These are phyloP conservation scores for Mugil cephalus DNA, from an alignment of 2,113 vertebrate genomes.

Conservation along the genomic window DNA sequence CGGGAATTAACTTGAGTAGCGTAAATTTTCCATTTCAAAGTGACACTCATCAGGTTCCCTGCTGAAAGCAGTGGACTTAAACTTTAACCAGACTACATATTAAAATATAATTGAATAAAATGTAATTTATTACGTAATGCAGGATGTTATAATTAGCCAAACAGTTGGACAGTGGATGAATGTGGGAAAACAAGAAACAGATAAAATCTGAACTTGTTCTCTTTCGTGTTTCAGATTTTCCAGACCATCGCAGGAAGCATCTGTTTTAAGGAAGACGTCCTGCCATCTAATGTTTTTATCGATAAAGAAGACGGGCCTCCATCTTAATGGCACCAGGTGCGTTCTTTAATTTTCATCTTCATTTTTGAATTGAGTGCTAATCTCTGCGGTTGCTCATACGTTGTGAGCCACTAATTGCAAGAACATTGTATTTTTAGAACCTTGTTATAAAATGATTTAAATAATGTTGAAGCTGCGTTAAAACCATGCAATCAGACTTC, in stretches of 20 bases:
- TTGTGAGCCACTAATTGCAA: neutral
- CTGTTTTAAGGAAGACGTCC: slow-evolving; percentile 4
- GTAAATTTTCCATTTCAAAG: too few relatives aligned
- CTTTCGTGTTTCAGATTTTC: neutral
- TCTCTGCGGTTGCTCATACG: neutral
- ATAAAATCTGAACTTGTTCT: neutral
- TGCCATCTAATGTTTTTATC: slow-evolving; percentile 21
- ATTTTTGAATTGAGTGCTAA: too few relatives aligned
- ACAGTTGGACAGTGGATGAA: too few relatives aligned
- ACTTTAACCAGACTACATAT: too few relatives aligned
- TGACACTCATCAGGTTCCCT: too few relatives aligned
- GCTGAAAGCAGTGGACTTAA: too few relatives aligned
- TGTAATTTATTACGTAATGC: too few relatives aligned
- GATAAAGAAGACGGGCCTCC: slow-evolving; percentile 4
- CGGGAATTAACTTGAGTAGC: too few relatives aligned
- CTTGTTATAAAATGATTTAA: neutral
- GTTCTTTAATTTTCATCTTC: slow-evolving; percentile 3
- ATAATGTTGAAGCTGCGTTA: neutral
- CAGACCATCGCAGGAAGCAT: neutral
- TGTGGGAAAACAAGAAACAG: too few relatives aligned
- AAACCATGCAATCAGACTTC: neutral
- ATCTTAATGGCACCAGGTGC: slow-evolving; percentile 41
- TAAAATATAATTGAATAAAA: too few relatives aligned
- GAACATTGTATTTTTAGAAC: neutral
- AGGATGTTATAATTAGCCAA: too few relatives aligned